These are phyloP conservation scores for Falco cherrug DNA, from an alignment of 2,797 vertebrate species.

Conservation along the genomic window DNA sequence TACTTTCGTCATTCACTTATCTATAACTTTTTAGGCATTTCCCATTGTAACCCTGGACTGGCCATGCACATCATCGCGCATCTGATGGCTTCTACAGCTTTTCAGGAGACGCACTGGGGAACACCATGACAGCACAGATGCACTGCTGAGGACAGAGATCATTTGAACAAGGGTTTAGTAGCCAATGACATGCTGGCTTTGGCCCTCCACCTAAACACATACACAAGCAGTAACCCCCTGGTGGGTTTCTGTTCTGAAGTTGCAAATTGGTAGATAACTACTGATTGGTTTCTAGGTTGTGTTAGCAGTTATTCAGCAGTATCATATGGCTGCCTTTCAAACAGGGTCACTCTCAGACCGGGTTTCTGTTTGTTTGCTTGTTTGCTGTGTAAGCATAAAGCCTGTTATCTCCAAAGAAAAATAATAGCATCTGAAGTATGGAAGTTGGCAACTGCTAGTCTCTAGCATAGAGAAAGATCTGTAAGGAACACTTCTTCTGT, in stretches of 20 bases:
- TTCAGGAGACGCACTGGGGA: neutral
- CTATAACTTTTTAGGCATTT: neutral
- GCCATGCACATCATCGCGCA: neutral
- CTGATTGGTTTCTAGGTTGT: neutral
- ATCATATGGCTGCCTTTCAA: neutral
- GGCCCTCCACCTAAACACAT: neutral
- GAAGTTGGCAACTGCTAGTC: neutral
- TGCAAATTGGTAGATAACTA: neutral
- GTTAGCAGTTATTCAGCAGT: neutral
- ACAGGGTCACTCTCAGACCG: neutral
- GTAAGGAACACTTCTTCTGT: neutral
- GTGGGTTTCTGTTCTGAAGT: neutral
- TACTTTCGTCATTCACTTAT: neutral
- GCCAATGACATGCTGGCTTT: neutral
- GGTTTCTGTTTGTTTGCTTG: neutral
- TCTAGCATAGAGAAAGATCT: neutral
- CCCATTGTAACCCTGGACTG: neutral
- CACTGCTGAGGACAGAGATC: neutral
- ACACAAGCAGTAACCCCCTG: neutral
- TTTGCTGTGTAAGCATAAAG: neutral
- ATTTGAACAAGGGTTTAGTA: neutral
- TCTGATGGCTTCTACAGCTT: neutral
- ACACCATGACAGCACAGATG: neutral
- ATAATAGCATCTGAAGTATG: neutral
- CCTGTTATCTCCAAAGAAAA: neutral